Evolutionary conservation across 1,140 invertebrate species (phyloP).

Genomic region (Aradophagus sp.): DNA sequence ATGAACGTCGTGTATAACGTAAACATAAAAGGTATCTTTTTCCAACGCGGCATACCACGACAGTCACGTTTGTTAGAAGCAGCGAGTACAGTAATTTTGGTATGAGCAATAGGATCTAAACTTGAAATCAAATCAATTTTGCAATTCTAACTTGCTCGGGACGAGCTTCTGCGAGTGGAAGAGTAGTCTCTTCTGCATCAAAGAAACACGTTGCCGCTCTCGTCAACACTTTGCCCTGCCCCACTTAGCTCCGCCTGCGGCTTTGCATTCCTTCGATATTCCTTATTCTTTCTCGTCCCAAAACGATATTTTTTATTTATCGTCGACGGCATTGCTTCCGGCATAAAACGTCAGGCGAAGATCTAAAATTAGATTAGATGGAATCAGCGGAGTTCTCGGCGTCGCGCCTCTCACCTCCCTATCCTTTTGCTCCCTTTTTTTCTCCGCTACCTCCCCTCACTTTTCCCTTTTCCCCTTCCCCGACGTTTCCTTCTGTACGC

Average conservation of each 20-base stretch:
- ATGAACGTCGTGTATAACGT: too few relatives aligned
- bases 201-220: constrained; percentile 35
- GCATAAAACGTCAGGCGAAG: constrained; percentile 50
- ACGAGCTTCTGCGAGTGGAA: too few relatives aligned
- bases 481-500: constrained; percentile 13
- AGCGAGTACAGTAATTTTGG: too few relatives aligned
- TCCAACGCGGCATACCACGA: too few relatives aligned
- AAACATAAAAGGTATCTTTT: too few relatives aligned
- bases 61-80: too few relatives aligned
- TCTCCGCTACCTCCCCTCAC: too few relatives aligned
- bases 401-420: constrained; percentile 8
- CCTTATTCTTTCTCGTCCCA: constrained; percentile 33
- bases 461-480: not conserved
- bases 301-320: constrained; percentile 39
- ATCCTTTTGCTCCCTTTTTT: constrained; percentile 6
- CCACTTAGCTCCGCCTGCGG: constrained; percentile 11
- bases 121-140: too few relatives aligned
- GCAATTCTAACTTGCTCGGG: too few relatives aligned
- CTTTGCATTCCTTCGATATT: constrained; percentile 41
- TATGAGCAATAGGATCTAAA: too few relatives aligned
- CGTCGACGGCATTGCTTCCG: constrained; percentile 37
- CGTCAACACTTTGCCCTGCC: constrained; percentile 30
- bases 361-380: constrained; percentile 62
- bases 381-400: constrained; percentile 53
- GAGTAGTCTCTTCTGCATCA: constrained; percentile 25